Evolutionary conservation across 2,888 invertebrate genomes (phyloP).

Genomic region (Actias luna): DNA sequence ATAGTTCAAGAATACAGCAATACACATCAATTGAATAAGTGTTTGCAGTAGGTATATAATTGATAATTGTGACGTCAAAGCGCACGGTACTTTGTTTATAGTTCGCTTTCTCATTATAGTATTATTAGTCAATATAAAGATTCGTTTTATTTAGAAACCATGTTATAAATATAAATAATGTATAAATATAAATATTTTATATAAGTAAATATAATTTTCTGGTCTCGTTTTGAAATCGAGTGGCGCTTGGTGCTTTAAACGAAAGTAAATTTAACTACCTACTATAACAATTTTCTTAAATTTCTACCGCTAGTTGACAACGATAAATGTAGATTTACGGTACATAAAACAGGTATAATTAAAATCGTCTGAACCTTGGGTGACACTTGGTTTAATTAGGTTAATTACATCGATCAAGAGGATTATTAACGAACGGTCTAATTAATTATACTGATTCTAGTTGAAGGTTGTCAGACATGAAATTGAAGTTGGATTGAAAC

Average conservation of each 20-base stretch:
- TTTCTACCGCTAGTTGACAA: background rate
- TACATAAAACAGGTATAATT: conserved; percentile 51
- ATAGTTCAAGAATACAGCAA: background rate
- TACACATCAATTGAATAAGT: background rate
- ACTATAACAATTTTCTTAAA: no score
- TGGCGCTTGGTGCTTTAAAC: no score
- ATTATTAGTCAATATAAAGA: background rate
- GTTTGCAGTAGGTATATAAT: background rate
- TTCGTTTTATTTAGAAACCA: background rate
- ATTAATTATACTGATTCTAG: conserved; percentile 51
- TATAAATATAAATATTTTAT: background rate
- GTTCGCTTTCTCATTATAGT: conserved; percentile 4
- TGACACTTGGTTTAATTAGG: conserved; percentile 67
- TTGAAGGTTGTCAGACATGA: conserved; percentile 38
- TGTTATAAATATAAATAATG: no score
- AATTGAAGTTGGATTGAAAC: conserved; percentile 9
- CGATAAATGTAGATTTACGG: conserved; percentile 13
- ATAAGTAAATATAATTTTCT: background rate
- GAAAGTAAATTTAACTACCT: no score
- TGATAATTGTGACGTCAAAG: background rate
- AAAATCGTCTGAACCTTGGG: conserved; percentile 48
- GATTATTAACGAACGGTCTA: conserved; percentile 68
- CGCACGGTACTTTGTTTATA: background rate
- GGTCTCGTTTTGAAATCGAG: background rate
- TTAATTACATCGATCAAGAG: conserved; percentile 66